These are phyloP conservation scores for Odontocerum albicorne DNA, from an alignment of 2,888 invertebrate genomes.

Conservation along the genomic window DNA sequence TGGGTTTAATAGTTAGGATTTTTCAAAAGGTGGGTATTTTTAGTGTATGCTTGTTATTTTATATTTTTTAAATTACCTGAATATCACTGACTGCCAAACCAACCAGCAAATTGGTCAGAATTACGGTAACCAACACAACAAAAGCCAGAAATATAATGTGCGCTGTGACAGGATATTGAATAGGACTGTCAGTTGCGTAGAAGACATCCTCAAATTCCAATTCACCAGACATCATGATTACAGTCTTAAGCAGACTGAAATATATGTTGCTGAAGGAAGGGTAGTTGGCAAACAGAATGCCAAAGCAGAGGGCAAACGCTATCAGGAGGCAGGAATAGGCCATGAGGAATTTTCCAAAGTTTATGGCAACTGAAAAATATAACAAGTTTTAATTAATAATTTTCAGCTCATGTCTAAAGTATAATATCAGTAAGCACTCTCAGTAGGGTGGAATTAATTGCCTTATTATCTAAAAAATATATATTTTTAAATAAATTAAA, in stretches of 20 bases:
- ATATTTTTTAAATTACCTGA: slow-evolving; percentile 50
- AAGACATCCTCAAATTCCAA: slow-evolving; percentile 84
- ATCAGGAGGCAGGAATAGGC: slow-evolving; percentile 80
- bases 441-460: no score
- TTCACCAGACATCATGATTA: slow-evolving; percentile 90
- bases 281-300: slow-evolving; percentile 79
- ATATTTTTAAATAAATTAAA: no score
- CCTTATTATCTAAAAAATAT: no score
- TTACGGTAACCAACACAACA: slow-evolving; percentile 77
- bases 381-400: no score
- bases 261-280: slow-evolving; percentile 67
- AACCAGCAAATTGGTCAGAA: slow-evolving; percentile 80
- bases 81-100: slow-evolving; percentile 87
- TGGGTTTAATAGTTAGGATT: no score
- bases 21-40: no score
- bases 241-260: slow-evolving; percentile 70
- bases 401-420: no score
- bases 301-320: slow-evolving; percentile 79
- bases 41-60: no score
- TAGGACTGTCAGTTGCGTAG: slow-evolving; percentile 57
- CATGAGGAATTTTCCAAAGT: slow-evolving; percentile 78
- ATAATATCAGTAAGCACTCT: no score
- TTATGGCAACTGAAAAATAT: slow-evolving; percentile 70
- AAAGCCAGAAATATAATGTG: slow-evolving; percentile 77
- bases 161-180: slow-evolving; percentile 71